Conservation (phyloP, 2,797 vertebrate genomes). For the Catharus ustulatus region DNA sequence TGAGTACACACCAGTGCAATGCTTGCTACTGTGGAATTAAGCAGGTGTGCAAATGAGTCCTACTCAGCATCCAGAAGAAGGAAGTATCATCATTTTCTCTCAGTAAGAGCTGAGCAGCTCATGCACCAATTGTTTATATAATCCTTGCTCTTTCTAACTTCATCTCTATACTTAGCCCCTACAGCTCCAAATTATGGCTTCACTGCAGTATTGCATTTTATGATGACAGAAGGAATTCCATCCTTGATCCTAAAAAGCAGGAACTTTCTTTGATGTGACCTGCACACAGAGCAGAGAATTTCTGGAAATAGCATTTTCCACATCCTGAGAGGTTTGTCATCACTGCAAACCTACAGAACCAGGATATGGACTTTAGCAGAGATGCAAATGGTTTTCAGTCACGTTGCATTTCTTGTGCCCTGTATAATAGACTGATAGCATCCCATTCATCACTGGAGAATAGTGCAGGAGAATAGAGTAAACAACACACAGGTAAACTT, state of each 20-base stretch:
- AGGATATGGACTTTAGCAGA: background rate
- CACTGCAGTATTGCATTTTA: background rate
- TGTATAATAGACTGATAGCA: background rate
- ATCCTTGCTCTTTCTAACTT: background rate
- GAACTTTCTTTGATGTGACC: background rate
- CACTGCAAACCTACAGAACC: background rate
- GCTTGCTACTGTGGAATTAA: background rate
- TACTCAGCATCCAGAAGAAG: background rate
- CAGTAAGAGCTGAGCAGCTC: background rate
- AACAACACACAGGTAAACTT: background rate
- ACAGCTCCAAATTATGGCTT: background rate
- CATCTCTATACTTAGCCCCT: background rate
- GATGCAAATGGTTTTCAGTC: background rate
- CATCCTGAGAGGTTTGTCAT: background rate
- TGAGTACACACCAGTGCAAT: background rate
- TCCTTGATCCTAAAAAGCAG: background rate
- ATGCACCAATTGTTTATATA: background rate
- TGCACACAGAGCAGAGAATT: background rate
- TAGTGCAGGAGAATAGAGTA: background rate
- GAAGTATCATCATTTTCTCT: background rate
- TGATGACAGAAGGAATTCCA: background rate
- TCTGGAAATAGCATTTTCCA: background rate
- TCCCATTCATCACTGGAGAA: background rate
- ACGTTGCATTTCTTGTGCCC: background rate
- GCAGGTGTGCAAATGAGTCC: background rate